Evolutionary conservation across 2,888 invertebrate genomes (phyloP).

Genomic region (Eledona agricola): DNA sequence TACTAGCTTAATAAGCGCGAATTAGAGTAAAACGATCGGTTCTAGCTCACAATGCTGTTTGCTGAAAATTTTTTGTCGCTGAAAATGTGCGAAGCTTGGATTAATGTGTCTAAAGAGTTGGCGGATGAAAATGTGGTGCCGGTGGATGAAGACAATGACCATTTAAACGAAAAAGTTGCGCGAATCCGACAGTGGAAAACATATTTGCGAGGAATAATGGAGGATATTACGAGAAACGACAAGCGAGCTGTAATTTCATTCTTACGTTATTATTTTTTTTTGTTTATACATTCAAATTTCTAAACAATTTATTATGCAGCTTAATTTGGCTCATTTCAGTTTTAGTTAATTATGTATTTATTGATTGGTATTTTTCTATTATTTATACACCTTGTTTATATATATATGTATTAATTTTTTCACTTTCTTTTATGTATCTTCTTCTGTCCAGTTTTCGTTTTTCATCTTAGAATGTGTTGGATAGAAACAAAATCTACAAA

Average conservation of each 20-base stretch:
- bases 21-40: too few species aligned
- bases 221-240: conserved; percentile 49
- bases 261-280: too few species aligned
- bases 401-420: too few species aligned
- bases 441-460: too few species aligned
- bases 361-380: too few species aligned
- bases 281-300: too few species aligned
- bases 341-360: neutral
- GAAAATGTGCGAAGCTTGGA: conserved; percentile 63
- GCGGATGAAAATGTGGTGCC: conserved; percentile 56
- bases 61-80: conserved; percentile 62
- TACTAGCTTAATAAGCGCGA: conserved; percentile 40
- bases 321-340: neutral
- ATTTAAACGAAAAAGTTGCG: conserved; percentile 55
- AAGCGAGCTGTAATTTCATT: conserved; percentile 42
- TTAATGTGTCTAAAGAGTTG: conserved; percentile 58
- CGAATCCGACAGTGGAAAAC: conserved; percentile 57
- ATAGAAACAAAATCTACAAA: too few species aligned
- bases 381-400: too few species aligned
- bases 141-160: conserved; percentile 57
- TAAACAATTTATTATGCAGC: too few species aligned
- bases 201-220: conserved; percentile 56
- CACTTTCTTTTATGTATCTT: too few species aligned
- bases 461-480: too few species aligned
- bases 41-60: conserved; percentile 60